These are phyloP conservation scores for Holothuria leucospilota DNA, from an alignment of 53 echinoderm and acorn worm genomes.

Conservation along the genomic window DNA sequence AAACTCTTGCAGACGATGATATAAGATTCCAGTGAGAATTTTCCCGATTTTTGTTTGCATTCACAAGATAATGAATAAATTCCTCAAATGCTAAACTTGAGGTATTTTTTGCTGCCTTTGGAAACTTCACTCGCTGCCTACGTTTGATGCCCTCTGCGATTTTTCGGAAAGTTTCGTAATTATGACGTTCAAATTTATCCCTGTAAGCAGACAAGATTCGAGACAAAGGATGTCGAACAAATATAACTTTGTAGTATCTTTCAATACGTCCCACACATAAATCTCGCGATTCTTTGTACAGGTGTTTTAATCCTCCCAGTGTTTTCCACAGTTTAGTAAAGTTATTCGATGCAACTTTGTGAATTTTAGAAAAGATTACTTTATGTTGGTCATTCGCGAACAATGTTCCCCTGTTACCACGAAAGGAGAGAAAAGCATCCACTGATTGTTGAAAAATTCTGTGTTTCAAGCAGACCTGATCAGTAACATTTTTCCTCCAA, in stretches of 20 bases:
- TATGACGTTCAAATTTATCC: constrained; percentile 40
- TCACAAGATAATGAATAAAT: not conserved
- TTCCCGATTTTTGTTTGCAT: not conserved
- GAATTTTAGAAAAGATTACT: not conserved
- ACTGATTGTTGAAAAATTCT: too few species aligned
- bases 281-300: not conserved
- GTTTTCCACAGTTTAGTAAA: constrained; percentile 2
- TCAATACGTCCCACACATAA: not conserved
- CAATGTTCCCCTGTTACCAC: constrained; percentile 1
- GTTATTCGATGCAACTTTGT: constrained; percentile 33
- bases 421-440: too few species aligned
- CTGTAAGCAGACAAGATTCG: constrained; percentile 31
- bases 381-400: constrained; percentile 26
- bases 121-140: not conserved
- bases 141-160: constrained; percentile 2
- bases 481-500: too few species aligned
- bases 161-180: not conserved
- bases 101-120: not conserved
- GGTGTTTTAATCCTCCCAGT: not conserved
- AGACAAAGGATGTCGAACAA: constrained; percentile 33
- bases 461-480: too few species aligned
- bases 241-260: constrained; percentile 12
- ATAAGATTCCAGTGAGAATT: constrained; percentile 13
- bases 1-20: constrained; percentile 3
- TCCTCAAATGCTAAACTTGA: constrained; percentile 10